These are phyloP conservation scores for Polypedilum pembai DNA, from an alignment of 1,140 invertebrate genomes.

Conservation along the genomic window DNA sequence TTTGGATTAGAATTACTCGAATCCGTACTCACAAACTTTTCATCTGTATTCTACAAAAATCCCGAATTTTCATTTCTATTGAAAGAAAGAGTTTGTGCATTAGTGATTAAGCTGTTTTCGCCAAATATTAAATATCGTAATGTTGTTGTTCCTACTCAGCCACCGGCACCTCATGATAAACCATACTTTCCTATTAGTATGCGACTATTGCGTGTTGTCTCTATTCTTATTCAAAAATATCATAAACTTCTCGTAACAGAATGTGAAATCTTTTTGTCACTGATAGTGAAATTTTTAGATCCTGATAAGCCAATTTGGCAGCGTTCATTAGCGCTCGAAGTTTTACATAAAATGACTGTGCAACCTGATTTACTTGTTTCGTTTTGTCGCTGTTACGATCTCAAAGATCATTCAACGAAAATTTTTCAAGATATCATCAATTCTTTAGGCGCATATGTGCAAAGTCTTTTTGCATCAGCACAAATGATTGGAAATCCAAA, in stretches of 20 bases:
- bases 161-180: conserved; percentile 68
- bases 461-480: conserved; percentile 75
- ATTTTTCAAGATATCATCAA: conserved; percentile 94
- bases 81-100: conserved; percentile 93
- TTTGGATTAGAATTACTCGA: conserved; percentile 94
- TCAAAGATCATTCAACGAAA: conserved; percentile 86
- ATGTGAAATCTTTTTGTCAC: conserved; percentile 95
- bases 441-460: conserved; percentile 89
- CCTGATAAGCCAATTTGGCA: conserved; percentile 96
- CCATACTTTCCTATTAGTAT: conserved; percentile 97
- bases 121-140: conserved; percentile 89
- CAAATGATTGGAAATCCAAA: conserved; percentile 36
- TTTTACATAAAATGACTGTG: conserved; percentile 87
- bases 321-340: conserved; percentile 86
- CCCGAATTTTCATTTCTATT: conserved; percentile 89
- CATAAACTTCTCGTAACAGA: conserved; percentile 88
- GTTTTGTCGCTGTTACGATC: conserved; percentile 91
- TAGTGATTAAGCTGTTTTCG: conserved; percentile 96
- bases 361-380: conserved; percentile 80
- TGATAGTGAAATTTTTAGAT: conserved; percentile 95
- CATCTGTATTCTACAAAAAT: conserved; percentile 89
- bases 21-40: conserved; percentile 84
- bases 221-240: conserved; percentile 88
- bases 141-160: conserved; percentile 46
- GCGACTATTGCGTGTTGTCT: conserved; percentile 85